Evolutionary conservation across 2,888 invertebrate species (phyloP), one percentile per base, ranked within the genome.

Genomic region (Blomia tropicalis): DNA sequence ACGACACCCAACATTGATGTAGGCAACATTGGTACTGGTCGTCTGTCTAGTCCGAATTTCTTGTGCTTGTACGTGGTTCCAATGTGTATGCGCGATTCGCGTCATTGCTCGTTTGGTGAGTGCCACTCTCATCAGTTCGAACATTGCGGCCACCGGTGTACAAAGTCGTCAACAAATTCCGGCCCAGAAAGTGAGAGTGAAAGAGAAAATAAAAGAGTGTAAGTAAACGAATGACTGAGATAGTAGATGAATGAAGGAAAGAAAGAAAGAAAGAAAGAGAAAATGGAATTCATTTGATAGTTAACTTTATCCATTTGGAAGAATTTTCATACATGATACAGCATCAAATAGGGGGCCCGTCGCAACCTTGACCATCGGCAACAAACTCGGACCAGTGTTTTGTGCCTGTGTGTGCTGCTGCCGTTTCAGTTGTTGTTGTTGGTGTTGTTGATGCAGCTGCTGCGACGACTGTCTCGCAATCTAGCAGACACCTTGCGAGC

Each of bases 311-410:
- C n/a, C n/a, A n/a, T n/a, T n/a, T n/a, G n/a, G n/a, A n/a, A n/a
- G n/a, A n/a, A n/a, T n/a, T n/a, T n/a, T n/a, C n/a, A n/a, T n/a
- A n/a, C n/a, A n/a, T n/a, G n/a, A n/a, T n/a, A n/a, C n/a, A 36
- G 36, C 36, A 17, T 36, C 36, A 36, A 17, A n/a, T n/a, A n/a
- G n/a, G n/a, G n/a, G 17, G 36, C 36, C 7, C 36, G 36, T 36
- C 36, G 36, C 36, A 47, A 47, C 51, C 51, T 47, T 47, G 51
- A 47, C 51, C 51, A 47, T 19, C 7, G 51, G 51, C 51, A 41
- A n/a, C n/a, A 41, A n/a, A 14, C 14, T 41, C 41, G 41, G 41
- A 14, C 14, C 14, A 14, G 14, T 41, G 14, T 41, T n/a, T n/a
- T n/a, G 14, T n/a, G 41, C 14, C 41, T n/a, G 41, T 41, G 14